Evolutionary conservation across 1,140 invertebrate genomes (phyloP).

Genomic region (Pantala flavescens): DNA sequence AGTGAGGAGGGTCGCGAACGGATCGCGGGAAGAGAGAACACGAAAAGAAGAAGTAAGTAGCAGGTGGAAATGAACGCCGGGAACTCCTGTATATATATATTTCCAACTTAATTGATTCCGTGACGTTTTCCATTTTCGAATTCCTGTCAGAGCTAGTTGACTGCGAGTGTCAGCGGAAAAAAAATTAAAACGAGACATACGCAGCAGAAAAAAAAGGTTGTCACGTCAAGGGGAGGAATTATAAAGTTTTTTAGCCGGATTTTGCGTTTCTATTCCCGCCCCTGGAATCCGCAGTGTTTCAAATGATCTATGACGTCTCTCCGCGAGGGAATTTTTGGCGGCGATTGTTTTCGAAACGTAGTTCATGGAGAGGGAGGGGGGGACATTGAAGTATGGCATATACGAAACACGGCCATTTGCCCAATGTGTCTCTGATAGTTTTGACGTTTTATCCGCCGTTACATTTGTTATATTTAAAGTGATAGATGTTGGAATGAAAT

Average conservation of each 20-base stretch:
- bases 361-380: too few species aligned
- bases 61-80: neutral
- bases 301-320: neutral
- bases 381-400: too few species aligned
- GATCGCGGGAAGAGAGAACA: neutral
- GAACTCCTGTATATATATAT: neutral
- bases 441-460: too few species aligned
- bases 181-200: too few species aligned
- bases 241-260: neutral
- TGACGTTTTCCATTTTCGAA: slow-evolving; percentile 1
- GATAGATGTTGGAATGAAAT: too few species aligned
- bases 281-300: neutral
- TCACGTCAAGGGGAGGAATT: neutral
- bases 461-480: too few species aligned
- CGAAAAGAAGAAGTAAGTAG: neutral
- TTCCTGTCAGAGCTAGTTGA: slow-evolving; percentile 4
- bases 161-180: neutral
- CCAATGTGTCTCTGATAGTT: too few species aligned
- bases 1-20: too few species aligned
- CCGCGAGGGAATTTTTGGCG: neutral
- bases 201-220: neutral
- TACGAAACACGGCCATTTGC: too few species aligned
- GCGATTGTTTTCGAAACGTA: neutral
- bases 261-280: neutral
- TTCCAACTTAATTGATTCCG: neutral